Conservation (phyloP, 2,888 invertebrate genomes). For the Sialis lutaria region DNA sequence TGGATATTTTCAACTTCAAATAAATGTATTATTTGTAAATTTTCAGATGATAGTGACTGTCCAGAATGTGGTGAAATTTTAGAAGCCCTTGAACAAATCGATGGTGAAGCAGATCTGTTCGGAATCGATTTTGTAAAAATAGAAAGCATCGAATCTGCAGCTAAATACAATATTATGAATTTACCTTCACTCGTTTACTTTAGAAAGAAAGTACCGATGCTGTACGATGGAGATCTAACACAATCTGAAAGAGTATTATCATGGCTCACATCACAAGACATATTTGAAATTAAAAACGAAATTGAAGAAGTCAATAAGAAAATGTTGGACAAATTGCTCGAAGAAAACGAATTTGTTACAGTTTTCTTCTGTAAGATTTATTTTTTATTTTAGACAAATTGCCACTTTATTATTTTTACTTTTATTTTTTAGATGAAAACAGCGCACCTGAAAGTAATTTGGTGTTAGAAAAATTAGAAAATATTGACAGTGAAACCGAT, state of each 20-base stretch:
- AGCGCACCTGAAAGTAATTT: constrained; percentile 62
- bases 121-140: constrained; percentile 94
- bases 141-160: constrained; percentile 62
- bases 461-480: constrained; percentile 75
- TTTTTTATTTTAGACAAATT: constrained; percentile 2
- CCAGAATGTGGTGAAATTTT: constrained; percentile 82
- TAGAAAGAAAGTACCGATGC: constrained; percentile 58
- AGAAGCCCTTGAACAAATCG: constrained; percentile 81
- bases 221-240: constrained; percentile 78
- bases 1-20: not conserved
- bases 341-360: constrained; percentile 88
- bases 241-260: constrained; percentile 72
- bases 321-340: constrained; percentile 86
- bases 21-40: constrained; percentile 1
- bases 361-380: constrained; percentile 81
- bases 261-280: constrained; percentile 87
- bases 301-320: constrained; percentile 94
- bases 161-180: constrained; percentile 65
- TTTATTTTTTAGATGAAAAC: constrained; percentile 48
- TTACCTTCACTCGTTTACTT: constrained; percentile 79
- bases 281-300: constrained; percentile 89
- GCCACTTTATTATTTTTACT: not conserved
- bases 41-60: constrained; percentile 72
- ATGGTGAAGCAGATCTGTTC: constrained; percentile 83
- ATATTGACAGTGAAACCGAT: constrained; percentile 88